A percentile compares a stretch with the other conserved stretches of the same genome.
These are phyloP conservation scores for Larimichthys polyactis DNA, from an alignment of 2,113 vertebrate species.

Conservation along the genomic window DNA sequence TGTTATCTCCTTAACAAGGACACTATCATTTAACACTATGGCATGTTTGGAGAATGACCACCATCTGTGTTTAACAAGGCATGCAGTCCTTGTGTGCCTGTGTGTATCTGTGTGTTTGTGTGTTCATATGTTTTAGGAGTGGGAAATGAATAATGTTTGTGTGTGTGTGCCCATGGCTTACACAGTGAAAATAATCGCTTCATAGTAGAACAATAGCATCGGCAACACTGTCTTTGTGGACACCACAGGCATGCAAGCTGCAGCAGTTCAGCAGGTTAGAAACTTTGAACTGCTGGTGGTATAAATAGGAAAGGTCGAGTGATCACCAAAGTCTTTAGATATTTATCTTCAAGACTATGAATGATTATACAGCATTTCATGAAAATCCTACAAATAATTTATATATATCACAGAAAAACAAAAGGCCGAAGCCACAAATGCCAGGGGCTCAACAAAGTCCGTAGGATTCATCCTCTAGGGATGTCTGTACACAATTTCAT, in stretches of 20 bases:
- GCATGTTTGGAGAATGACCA: slow-evolving; percentile 26
- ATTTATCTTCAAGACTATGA: background rate
- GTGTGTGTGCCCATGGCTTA: slow-evolving; percentile 11
- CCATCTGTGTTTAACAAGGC: slow-evolving; percentile 41
- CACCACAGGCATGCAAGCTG: too few relatives aligned
- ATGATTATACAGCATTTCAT: background rate
- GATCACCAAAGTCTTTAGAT: background rate
- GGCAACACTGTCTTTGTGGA: too few relatives aligned
- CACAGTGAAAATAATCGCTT: too few relatives aligned
- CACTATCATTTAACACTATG: slow-evolving; percentile 46
- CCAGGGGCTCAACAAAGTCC: background rate
- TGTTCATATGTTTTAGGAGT: background rate
- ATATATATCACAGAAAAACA: too few relatives aligned
- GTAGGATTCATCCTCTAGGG: background rate
- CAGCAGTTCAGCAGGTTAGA: too few relatives aligned
- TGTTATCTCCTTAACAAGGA: slow-evolving; percentile 36
- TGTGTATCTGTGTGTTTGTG: background rate
- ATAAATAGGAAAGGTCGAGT: background rate
- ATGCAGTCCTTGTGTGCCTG: background rate
- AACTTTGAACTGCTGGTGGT: background rate
- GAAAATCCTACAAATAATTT: background rate
- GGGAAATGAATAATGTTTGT: slow-evolving; percentile 12
- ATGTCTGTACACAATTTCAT: background rate
- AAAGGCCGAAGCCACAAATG: background rate
- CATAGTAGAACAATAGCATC: background rate